Evolutionary conservation across 2,888 invertebrate genomes (phyloP).

Genomic region (Aporophyla lueneburgensis): DNA sequence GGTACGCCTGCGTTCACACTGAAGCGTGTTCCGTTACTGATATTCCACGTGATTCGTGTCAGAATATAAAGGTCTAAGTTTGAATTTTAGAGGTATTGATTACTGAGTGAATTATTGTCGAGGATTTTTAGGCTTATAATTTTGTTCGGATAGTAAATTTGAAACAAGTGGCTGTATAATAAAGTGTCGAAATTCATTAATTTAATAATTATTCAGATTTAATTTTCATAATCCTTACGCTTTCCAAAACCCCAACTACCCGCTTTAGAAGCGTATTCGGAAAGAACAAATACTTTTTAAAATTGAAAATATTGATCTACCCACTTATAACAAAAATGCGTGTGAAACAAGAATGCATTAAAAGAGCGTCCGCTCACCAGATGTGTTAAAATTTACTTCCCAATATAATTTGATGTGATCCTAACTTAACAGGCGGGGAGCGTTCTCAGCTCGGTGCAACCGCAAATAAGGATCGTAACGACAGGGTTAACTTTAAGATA

Average conservation of each 20-base stretch:
- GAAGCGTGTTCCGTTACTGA: slow-evolving; percentile 20
- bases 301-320: not conserved
- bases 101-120: not conserved
- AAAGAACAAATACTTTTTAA: not conserved
- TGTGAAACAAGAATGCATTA: slow-evolving; percentile 51
- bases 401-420: slow-evolving; percentile 69
- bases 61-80: not conserved
- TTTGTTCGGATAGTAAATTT: not conserved
- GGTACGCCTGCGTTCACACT: slow-evolving; percentile 58
- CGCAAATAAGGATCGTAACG: slow-evolving; percentile 87
- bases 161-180: not conserved
- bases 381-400: slow-evolving; percentile 63
- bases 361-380: slow-evolving; percentile 46
- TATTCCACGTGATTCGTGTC: slow-evolving; percentile 8
- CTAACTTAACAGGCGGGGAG: slow-evolving; percentile 70
- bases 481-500: slow-evolving; percentile 88
- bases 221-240: too few relatives aligned
- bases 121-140: not conserved
- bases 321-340: slow-evolving; percentile 1
- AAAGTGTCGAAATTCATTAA: not conserved
- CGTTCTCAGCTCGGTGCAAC: slow-evolving; percentile 76
- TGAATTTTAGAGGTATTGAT: not conserved
- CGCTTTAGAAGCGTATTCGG: not conserved
- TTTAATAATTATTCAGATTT: not conserved
- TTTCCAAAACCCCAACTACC: not conserved